These are phyloP conservation scores for Trichonephila clavata DNA, from an alignment of 1,140 invertebrate species.

Conservation along the genomic window DNA sequence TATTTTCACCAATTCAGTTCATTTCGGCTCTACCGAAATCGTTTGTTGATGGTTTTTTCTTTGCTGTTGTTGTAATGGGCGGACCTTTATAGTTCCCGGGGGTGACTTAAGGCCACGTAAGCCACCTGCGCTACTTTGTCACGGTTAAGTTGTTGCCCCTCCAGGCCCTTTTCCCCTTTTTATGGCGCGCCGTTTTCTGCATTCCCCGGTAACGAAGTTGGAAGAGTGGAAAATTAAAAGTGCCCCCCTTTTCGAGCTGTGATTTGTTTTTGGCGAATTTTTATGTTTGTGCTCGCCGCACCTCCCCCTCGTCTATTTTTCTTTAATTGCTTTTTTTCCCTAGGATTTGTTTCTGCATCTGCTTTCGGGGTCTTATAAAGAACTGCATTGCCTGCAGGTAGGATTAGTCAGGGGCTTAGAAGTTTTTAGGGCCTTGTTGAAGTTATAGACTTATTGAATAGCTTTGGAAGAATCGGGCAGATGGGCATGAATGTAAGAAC, in stretches of 20 bases:
- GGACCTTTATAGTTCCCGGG: constrained; percentile 3
- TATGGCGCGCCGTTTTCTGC: constrained; percentile 16
- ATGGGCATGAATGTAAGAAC: no score
- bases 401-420: no score
- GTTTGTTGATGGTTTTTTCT: background rate
- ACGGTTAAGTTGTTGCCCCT: background rate
- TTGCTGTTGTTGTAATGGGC: background rate
- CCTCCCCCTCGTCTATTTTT: background rate
- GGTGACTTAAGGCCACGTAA: background rate
- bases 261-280: background rate
- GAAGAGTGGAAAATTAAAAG: constrained; percentile 18
- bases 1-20: background rate
- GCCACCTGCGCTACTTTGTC: constrained; percentile 14
- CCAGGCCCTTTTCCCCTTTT: background rate
- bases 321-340: background rate
- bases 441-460: no score
- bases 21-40: background rate
- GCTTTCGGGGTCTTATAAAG: no score
- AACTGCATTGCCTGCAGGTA: no score
- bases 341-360: background rate
- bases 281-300: no score
- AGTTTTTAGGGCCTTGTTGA: no score
- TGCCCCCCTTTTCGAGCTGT: background rate
- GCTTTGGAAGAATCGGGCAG: no score
- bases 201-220: background rate